Percentiles rank a stretch among this genome's conserved stretches.
phyloP scores from a whole-genome alignment of 2,797 vertebrate species.

The Pagetopsis macropterus region DNA sequence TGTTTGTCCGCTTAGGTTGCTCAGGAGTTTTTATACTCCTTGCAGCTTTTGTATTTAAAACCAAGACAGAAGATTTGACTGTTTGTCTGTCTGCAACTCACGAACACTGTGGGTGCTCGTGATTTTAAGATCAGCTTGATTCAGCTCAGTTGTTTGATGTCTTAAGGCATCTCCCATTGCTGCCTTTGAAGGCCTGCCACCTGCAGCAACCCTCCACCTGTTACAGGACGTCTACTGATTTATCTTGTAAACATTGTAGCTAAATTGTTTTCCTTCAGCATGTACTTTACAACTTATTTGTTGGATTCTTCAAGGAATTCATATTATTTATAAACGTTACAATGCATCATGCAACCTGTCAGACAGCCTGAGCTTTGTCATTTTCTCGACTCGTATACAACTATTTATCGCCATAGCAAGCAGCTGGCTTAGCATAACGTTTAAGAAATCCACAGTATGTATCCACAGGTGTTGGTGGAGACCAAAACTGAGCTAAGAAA shows the following conservation, averaged over 20 bases:
- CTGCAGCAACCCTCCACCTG: conserved; percentile 64
- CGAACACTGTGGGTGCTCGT: conserved; percentile 11
- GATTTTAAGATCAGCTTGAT: conserved; percentile 18
- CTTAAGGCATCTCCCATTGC: conserved; percentile 49
- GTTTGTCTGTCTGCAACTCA: conserved; percentile 5
- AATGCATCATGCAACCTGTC: not conserved
- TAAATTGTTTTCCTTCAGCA: conserved; percentile 18
- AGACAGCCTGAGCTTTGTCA: too few species aligned
- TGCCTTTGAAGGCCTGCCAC: conserved; percentile 58
- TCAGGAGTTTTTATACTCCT: conserved; percentile 5
- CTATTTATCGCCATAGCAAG: not conserved
- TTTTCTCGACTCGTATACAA: not conserved
- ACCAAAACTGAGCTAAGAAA: too few species aligned
- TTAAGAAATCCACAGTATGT: too few species aligned
- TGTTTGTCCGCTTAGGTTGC: conserved; percentile 12
- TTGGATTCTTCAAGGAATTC: not conserved
- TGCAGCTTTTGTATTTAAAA: conserved; percentile 19
- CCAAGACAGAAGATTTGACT: not conserved
- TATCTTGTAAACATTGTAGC: conserved; percentile 19
- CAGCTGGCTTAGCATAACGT: not conserved
- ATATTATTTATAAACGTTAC: not conserved
- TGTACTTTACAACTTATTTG: not conserved
- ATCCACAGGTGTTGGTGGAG: too few species aligned
- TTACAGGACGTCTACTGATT: conserved; percentile 25
- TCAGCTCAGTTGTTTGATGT: conserved; percentile 43